Base-by-base conservation (phyloP, 2,113 vertebrate genomes). In the Procavia capensis region DNA sequence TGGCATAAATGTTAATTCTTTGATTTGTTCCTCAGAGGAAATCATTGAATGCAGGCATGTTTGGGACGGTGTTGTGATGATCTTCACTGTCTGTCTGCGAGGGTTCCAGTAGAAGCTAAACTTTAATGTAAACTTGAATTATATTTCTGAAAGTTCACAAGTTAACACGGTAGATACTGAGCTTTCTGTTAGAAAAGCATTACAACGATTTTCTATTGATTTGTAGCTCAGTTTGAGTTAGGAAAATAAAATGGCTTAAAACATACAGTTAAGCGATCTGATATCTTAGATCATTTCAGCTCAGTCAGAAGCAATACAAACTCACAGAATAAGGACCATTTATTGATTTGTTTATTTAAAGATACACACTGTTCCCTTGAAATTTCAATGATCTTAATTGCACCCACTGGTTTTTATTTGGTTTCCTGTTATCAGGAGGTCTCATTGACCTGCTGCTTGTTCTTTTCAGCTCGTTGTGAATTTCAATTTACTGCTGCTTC, bases 281-380 rank as follows among this genome's bases (percentile, higher is more conserved):
- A 82, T 84, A 34, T 85, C 68, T 95, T n/a, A 74, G 57, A 91
- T 96, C n/a, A 78, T 93, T 95, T 93, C 81, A 93, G 57, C 80
- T 96, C 57, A 17, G 82, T 95, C 79, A 92, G 91, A 96, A 86
- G 25, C 47, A 76, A 78, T 93, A 95, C 80, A 84, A 20, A 84
- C 70, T 96, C 76, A 83, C 27, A 47, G 50, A 95, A 88, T 84
- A 95, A 95, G 39, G 63, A 66, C 29, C 70, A 81, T 63, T 86
- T 95, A 97, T 97, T 66, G 94, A 97, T 92, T 95, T 93, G 91
- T 89, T 97, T 96, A 94, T 91, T 96, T 97, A 97, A 93, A 94
- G 93, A 80, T 76, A 85, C 31, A 64, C 70, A 80, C 31, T 88
- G 41, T 94, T 88, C 89, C n/a, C 64, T 79, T 66, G 93, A 95